Percentiles rank a stretch among this genome's conserved stretches.
Evolutionary conservation across 2,113 vertebrate species (phyloP).

Genomic region (Callithrix jacchus): DNA sequence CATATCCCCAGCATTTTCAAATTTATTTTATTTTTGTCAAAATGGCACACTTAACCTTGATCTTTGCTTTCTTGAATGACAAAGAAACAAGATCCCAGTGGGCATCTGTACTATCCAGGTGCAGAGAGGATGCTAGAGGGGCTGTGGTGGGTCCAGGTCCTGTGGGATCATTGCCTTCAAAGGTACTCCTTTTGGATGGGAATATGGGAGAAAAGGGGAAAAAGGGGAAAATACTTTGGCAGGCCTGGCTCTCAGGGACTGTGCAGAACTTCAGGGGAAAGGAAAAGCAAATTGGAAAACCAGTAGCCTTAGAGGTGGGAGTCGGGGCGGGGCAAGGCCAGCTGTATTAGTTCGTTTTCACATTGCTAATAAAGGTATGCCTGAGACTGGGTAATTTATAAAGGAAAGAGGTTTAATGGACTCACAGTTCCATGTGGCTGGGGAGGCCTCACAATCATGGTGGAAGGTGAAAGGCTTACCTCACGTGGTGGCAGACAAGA

Average conservation of each 20-base stretch:
- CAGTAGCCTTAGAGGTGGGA: neutral
- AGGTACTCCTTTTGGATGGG: neutral
- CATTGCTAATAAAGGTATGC: too few species aligned
- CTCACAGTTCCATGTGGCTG: too few species aligned
- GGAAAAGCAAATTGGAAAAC: neutral
- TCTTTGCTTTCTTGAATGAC: conserved; percentile 56
- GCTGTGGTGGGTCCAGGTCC: neutral
- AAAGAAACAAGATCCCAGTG: conserved; percentile 68
- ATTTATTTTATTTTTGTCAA: conserved; percentile 68
- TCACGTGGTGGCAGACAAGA: too few species aligned
- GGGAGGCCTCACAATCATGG: too few species aligned
- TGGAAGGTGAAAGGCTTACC: too few species aligned
- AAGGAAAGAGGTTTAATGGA: too few species aligned
- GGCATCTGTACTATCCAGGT: neutral
- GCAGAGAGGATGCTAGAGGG: neutral
- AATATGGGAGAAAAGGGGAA: neutral
- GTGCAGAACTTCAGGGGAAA: neutral
- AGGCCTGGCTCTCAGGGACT: neutral
- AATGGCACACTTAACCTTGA: conserved; percentile 59
- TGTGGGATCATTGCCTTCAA: neutral
- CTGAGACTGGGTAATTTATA: too few species aligned
- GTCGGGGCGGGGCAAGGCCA: neutral
- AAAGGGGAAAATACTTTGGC: neutral
- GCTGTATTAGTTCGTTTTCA: too few species aligned
- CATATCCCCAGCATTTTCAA: neutral